Evolutionary conservation across 2,113 vertebrate species (phyloP).

Genomic region (Romanogobio albipinnatus): DNA sequence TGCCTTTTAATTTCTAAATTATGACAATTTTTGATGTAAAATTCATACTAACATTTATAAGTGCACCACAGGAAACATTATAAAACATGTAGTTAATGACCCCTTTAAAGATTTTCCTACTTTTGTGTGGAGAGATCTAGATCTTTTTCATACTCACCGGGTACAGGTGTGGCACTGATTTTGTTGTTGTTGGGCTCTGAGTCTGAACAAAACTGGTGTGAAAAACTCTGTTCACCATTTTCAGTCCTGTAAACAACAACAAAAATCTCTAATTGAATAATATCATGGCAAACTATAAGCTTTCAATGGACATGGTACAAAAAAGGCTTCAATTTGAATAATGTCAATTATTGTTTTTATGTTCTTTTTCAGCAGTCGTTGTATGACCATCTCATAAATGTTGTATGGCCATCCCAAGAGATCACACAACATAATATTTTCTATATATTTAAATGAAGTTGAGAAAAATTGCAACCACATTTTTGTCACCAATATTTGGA

Average conservation of each 20-base stretch:
- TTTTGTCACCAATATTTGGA: background rate
- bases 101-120: background rate
- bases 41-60: no score
- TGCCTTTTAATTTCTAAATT: no score
- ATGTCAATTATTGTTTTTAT: no score
- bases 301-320: no score
- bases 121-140: background rate
- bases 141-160: constrained; percentile 61
- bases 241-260: constrained; percentile 63
- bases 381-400: no score
- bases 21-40: no score
- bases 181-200: constrained; percentile 73
- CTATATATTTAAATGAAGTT: background rate
- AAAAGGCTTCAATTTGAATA: no score
- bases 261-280: no score
- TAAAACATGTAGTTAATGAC: no score
- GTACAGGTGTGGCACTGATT: constrained; percentile 42
- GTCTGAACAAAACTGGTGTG: constrained; percentile 57
- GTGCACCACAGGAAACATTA: no score
- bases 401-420: background rate
- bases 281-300: no score
- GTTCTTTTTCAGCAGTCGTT: no score
- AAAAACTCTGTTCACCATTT: constrained; percentile 38
- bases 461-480: background rate
- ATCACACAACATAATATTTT: background rate